Conservation (phyloP, 2,888 invertebrate genomes). For the Synanthedon tipuliformis region DNA sequence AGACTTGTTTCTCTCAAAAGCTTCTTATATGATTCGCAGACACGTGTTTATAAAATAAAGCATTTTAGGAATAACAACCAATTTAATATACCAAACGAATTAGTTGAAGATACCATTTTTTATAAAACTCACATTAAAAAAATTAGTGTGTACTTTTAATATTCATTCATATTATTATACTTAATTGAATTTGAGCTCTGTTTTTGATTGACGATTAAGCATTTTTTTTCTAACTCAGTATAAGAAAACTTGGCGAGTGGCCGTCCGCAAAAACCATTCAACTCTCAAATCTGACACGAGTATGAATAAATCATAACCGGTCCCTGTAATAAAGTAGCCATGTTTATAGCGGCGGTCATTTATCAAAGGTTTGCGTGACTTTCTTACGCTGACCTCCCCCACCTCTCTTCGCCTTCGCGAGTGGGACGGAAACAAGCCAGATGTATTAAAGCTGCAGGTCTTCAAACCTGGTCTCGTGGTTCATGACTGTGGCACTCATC, state of each 20-base stretch:
- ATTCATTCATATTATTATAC: too few species aligned
- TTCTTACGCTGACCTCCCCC: constrained; percentile 21
- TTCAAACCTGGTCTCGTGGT: constrained; percentile 10
- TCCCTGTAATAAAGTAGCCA: constrained; percentile 64
- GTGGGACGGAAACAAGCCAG: not conserved
- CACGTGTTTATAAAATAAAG: too few species aligned
- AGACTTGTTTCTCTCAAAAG: too few species aligned
- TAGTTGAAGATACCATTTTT: too few species aligned
- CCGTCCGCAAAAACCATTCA: not conserved
- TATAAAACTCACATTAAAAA: too few species aligned
- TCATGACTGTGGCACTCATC: constrained; percentile 47
- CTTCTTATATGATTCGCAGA: too few species aligned
- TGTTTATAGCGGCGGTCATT: constrained; percentile 61
- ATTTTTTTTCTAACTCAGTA: too few species aligned
- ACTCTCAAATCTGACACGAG: constrained; percentile 53
- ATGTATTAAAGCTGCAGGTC: not conserved
- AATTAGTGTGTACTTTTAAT: too few species aligned
- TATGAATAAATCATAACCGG: constrained; percentile 65
- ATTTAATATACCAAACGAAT: too few species aligned
- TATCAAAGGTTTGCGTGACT: constrained; percentile 51
- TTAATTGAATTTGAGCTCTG: too few species aligned
- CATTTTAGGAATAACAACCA: too few species aligned
- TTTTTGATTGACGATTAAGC: too few species aligned
- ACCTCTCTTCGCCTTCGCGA: constrained; percentile 6
- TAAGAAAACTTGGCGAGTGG: not conserved